These are phyloP conservation scores for Sebastes matsubarae DNA, from an alignment of 2,797 vertebrate species.

Conservation along the genomic window DNA sequence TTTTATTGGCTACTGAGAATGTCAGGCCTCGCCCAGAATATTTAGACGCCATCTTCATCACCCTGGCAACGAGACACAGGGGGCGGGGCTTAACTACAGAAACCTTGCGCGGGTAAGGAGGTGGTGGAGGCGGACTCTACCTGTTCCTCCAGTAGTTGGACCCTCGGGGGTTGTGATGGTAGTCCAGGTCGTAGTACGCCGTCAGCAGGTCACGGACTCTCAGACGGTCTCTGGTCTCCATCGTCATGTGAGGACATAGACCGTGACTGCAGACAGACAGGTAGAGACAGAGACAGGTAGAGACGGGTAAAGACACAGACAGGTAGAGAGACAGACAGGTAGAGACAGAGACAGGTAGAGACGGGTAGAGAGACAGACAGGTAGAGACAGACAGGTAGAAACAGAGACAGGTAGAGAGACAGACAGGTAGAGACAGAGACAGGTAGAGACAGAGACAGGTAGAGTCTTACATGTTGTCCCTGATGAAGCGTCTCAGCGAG, in stretches of 20 bases:
- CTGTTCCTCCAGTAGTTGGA: constrained; percentile 88
- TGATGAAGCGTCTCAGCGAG: constrained; percentile 80
- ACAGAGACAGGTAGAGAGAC: constrained; percentile 3
- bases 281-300: neutral
- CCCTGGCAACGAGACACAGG: constrained; percentile 55
- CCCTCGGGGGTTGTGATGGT: constrained; percentile 71
- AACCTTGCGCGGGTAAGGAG: constrained; percentile 55
- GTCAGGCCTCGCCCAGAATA: constrained; percentile 69
- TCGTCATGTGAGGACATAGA: constrained; percentile 81
- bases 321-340: constrained; percentile 1
- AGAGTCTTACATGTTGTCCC: constrained; percentile 75
- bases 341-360: neutral
- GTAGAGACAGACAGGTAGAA: neutral
- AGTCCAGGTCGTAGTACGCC: constrained; percentile 81
- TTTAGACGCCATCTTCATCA: constrained; percentile 79
- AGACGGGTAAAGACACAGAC: neutral
- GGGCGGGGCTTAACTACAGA: neutral
- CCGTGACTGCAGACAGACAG: constrained; percentile 68
- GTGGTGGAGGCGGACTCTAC: constrained; percentile 9
- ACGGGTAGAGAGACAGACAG: neutral
- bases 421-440: constrained; percentile 6
- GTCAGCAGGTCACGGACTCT: constrained; percentile 80
- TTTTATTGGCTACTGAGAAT: constrained; percentile 81
- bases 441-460: neutral
- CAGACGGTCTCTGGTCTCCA: constrained; percentile 78